Evolutionary conservation across 2,113 vertebrate species (phyloP).

Genomic region (Empidonax alnorum): DNA sequence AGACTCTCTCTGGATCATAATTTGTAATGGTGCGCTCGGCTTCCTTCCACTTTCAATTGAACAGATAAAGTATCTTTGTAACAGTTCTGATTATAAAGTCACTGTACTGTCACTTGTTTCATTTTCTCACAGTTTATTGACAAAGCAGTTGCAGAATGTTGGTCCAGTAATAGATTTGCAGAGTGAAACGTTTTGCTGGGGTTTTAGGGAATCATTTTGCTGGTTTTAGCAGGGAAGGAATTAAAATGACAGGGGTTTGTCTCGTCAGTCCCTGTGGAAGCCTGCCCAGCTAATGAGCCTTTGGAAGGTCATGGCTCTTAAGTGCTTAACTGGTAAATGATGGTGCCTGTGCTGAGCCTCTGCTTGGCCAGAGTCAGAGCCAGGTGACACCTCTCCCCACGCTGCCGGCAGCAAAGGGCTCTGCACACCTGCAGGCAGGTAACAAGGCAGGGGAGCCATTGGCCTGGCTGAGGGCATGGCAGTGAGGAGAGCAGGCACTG

Average conservation of each 20-base stretch:
- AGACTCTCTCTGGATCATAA: background rate
- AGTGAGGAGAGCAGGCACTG: background rate
- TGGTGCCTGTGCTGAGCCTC: background rate
- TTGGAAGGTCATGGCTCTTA: background rate
- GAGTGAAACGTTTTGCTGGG: background rate
- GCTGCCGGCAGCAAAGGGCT: accelerated
- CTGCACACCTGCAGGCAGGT: background rate
- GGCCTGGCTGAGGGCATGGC: background rate
- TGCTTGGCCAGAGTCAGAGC: background rate
- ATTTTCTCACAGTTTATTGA: background rate
- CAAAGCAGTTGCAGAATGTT: background rate
- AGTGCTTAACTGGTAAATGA: background rate
- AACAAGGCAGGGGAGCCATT: accelerated
- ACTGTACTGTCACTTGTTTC: background rate
- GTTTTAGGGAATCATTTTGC: background rate
- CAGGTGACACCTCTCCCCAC: accelerated
- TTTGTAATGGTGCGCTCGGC: background rate
- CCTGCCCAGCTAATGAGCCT: background rate
- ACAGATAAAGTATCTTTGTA: background rate
- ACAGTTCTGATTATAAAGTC: background rate
- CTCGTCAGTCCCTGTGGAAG: background rate
- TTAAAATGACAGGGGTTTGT: background rate
- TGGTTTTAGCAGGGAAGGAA: background rate
- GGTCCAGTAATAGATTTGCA: background rate
- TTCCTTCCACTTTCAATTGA: background rate